phyloP scores from a whole-genome alignment of 2,888 invertebrate genomes.

The Erebia ligea region DNA sequence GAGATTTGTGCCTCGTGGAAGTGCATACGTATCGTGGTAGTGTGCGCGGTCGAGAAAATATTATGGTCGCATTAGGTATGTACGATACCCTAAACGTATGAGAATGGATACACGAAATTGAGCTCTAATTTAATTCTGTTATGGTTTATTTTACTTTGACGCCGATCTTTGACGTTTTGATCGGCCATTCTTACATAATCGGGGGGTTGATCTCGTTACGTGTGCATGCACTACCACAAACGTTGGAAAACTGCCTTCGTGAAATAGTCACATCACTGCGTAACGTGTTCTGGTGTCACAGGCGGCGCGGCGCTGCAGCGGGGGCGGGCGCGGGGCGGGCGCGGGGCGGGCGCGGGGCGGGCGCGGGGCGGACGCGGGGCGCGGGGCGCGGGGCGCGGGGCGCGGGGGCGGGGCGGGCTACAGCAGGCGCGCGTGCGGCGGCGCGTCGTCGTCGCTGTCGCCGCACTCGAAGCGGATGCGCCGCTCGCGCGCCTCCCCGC shows the following conservation, averaged over 20 bases:
- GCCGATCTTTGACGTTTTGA: no score
- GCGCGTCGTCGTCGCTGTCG: slow-evolving; percentile 74
- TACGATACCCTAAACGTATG: no score
- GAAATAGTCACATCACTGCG: not conserved
- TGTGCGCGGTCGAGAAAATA: not conserved
- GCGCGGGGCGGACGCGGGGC: not conserved
- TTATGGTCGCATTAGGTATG: no score
- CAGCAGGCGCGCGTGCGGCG: slow-evolving; percentile 64
- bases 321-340: not conserved
- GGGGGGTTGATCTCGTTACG: no score
- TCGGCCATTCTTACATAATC: no score
- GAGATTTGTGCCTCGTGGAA: not conserved
- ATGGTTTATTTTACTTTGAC: no score
- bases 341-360: not conserved
- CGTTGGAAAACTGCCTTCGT: no score
- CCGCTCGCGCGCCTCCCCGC: slow-evolving; percentile 47
- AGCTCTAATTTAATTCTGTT: no score
- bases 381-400: not conserved
- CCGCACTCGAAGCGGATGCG: slow-evolving; percentile 75
- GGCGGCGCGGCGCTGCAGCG: not conserved
- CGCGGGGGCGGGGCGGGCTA: slow-evolving; percentile 40
- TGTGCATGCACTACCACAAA: no score
- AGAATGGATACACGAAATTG: no score
- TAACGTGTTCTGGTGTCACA: not conserved
- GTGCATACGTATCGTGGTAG: no score